phyloP scores from a whole-genome alignment of 2,888 invertebrate species.

The Disparrhopalites patrizii region DNA sequence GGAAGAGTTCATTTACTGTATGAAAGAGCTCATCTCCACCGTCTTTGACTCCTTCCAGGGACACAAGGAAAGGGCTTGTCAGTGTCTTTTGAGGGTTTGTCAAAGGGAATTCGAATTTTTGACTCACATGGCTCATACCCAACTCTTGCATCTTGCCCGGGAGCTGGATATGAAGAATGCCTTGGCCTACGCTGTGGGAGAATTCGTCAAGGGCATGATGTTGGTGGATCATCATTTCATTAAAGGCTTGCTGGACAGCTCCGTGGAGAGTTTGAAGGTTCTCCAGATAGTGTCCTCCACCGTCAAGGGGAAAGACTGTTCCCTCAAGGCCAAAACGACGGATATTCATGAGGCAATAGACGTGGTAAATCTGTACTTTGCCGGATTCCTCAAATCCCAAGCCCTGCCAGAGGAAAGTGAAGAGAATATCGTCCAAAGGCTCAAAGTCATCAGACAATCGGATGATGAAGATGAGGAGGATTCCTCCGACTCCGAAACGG shows the following conservation, averaged over 20 bases:
- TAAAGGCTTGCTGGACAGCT: not conserved
- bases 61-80: not conserved
- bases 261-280: not conserved
- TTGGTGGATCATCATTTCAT: slow-evolving; percentile 8
- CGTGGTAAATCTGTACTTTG: not conserved
- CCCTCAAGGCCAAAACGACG: not conserved
- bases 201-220: slow-evolving; percentile 8
- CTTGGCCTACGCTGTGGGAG: slow-evolving; percentile 2
- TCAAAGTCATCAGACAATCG: not conserved
- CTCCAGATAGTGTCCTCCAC: not conserved
- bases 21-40: not conserved
- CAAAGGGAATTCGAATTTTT: slow-evolving; percentile 1
- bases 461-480: not conserved
- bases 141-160: not conserved
- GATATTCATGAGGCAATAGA: not conserved
- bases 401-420: not conserved
- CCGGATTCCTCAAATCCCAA: not conserved
- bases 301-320: too few relatives aligned
- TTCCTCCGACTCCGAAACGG: too few relatives aligned
- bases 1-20: not conserved
- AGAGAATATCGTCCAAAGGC: not conserved
- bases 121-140: slow-evolving; percentile 5
- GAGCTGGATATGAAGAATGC: slow-evolving; percentile 3
- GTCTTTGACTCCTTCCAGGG: not conserved
- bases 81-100: not conserved